phyloP scores from a whole-genome alignment of 1,140 invertebrate genomes.

The Sesamia nonagrioides region DNA sequence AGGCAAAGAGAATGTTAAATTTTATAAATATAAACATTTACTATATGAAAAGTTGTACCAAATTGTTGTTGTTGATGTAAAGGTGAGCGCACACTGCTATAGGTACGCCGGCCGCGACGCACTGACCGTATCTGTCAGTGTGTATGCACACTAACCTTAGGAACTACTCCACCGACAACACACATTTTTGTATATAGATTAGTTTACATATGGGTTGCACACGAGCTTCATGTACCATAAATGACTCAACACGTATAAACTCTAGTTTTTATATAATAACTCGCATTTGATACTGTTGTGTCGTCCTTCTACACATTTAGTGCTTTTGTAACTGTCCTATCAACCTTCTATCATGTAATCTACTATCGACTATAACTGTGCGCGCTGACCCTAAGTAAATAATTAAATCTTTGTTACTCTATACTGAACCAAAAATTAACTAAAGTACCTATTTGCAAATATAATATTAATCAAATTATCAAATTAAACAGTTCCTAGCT shows the following conservation, averaged over 20 bases:
- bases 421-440: not conserved
- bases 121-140: not conserved
- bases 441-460: not conserved
- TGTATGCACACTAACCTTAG: not conserved
- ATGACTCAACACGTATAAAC: not conserved
- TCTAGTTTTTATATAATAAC: not conserved
- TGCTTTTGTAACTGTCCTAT: not conserved
- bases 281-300: not conserved
- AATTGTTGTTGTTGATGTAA: conserved; percentile 45
- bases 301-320: not conserved
- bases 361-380: not conserved
- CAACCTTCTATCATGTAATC: not conserved
- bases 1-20: conserved; percentile 44
- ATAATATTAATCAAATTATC: not conserved
- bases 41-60: conserved; percentile 48
- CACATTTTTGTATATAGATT: conserved; percentile 6
- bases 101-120: no score
- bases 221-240: conserved; percentile 2
- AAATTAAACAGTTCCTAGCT: conserved; percentile 32
- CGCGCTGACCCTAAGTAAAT: not conserved
- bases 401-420: conserved; percentile 18
- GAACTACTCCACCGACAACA: not conserved
- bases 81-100: conserved; percentile 6
- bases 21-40: conserved; percentile 49
- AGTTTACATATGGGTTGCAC: conserved; percentile 21